phyloP scores from a whole-genome alignment of 2,888 invertebrate species.

The Dynastes maya region DNA sequence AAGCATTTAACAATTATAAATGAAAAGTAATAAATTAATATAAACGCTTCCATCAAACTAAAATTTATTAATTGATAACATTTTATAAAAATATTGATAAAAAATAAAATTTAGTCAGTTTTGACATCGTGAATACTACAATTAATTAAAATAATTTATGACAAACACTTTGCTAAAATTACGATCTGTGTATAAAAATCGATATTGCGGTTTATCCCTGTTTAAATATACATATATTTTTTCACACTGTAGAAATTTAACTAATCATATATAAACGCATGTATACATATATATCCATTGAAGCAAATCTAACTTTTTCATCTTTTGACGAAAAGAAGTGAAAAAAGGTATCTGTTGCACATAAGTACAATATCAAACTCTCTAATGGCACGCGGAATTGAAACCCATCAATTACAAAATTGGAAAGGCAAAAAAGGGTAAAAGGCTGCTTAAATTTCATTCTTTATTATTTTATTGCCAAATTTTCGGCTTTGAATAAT shows the following conservation, averaged over 20 bases:
- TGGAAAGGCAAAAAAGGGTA: too few relatives aligned
- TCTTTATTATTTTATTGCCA: too few relatives aligned
- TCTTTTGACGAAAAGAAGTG: neutral
- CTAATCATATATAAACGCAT: conserved; percentile 26
- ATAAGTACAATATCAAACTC: neutral
- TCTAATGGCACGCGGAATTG: too few relatives aligned
- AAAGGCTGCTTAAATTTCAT: too few relatives aligned
- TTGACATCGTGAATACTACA: conserved; percentile 1
- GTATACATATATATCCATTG: neutral
- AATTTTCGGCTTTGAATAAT: too few relatives aligned
- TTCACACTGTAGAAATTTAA: conserved; percentile 36
- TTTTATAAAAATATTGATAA: neutral
- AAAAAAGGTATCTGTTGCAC: neutral
- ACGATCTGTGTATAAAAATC: conserved; percentile 35
- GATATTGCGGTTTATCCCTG: conserved; percentile 32
- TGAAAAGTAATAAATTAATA: conserved; percentile 19
- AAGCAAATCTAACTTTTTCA: conserved; percentile 7
- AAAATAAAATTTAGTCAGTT: neutral
- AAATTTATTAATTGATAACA: neutral
- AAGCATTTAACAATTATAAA: neutral
- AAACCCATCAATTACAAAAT: too few relatives aligned
- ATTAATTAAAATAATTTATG: conserved; percentile 8
- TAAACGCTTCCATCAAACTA: conserved; percentile 28
- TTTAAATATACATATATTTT: conserved; percentile 44
- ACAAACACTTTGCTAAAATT: conserved; percentile 22